Percentiles rank a stretch among this genome's conserved stretches.
phyloP scores from a whole-genome alignment of 1,140 invertebrate genomes.

The Coelopa frigida region DNA sequence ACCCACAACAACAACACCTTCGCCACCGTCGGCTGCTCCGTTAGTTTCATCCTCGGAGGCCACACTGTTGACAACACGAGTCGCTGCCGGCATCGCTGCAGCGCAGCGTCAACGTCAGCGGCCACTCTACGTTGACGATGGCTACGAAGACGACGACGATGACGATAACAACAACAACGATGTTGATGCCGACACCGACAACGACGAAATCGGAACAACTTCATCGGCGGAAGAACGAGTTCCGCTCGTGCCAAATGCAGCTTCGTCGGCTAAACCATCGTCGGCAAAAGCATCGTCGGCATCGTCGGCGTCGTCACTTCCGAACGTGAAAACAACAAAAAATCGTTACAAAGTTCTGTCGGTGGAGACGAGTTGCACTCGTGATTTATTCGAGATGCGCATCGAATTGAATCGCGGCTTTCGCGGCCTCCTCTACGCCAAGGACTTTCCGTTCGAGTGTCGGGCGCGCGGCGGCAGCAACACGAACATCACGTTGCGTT shows the following conservation, averaged over 20 bases:
- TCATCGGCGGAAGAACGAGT: too few species aligned
- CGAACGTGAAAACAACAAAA: slow-evolving; percentile 5
- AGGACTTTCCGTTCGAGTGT: slow-evolving; percentile 63
- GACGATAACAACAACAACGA: too few species aligned
- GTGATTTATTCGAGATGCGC: slow-evolving; percentile 50
- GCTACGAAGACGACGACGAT: too few species aligned
- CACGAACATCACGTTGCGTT: slow-evolving; percentile 47
- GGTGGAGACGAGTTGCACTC: slow-evolving; percentile 50
- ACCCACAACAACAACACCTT: not conserved
- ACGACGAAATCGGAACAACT: too few species aligned
- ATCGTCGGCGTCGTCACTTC: not conserved
- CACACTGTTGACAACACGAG: slow-evolving; percentile 10
- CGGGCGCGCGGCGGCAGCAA: slow-evolving; percentile 46
- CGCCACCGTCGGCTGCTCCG: slow-evolving; percentile 1
- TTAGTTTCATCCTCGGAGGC: slow-evolving; percentile 16
- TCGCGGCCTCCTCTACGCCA: slow-evolving; percentile 60
- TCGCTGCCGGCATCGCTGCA: slow-evolving; percentile 1
- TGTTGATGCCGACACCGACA: too few species aligned
- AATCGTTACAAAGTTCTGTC: slow-evolving; percentile 15
- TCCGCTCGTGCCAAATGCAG: too few species aligned
- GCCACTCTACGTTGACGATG: not conserved
- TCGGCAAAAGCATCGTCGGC: not conserved
- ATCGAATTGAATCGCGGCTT: slow-evolving; percentile 55
- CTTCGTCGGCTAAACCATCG: too few species aligned
- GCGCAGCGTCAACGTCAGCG: not conserved